phyloP scores from a whole-genome alignment of 1,140 invertebrate species.

The Latrodectus geometricus region DNA sequence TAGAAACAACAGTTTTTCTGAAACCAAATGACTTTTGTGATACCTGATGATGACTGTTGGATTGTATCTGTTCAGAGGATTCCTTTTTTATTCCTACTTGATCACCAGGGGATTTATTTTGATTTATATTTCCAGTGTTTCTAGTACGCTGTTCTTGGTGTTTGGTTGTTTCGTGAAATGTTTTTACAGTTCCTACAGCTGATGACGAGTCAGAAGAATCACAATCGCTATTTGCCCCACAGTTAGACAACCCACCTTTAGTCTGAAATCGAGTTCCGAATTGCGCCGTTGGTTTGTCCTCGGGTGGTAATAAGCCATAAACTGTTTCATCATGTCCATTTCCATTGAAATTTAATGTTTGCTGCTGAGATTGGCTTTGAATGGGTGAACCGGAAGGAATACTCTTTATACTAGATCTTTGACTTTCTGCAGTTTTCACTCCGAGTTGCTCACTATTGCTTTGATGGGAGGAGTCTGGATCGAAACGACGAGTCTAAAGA shows the following conservation, averaged over 20 bases:
- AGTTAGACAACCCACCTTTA: background rate
- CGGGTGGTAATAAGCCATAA: background rate
- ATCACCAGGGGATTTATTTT: background rate
- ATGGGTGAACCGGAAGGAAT: no score
- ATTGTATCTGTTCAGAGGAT: background rate
- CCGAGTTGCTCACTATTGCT: no score
- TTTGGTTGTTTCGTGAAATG: background rate
- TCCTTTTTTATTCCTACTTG: background rate
- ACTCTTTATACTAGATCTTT: no score
- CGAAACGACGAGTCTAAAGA: no score
- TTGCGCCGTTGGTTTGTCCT: background rate
- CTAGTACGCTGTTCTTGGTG: background rate
- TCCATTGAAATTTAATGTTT: no score
- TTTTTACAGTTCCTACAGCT: background rate
- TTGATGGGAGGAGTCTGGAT: no score
- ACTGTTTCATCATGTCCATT: conserved; percentile 2
- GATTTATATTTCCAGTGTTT: background rate
- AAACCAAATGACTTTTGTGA: background rate
- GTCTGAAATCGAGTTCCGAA: conserved; percentile 5
- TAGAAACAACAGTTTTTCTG: background rate
- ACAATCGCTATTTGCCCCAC: background rate
- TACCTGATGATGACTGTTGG: background rate
- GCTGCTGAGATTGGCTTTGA: no score
- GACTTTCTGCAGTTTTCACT: no score
- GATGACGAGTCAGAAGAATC: background rate